Percentiles rank a stretch among this genome's conserved stretches.
These are phyloP conservation scores for Euzophera pinguis DNA, from an alignment of 2,888 invertebrate genomes.

Conservation along the genomic window DNA sequence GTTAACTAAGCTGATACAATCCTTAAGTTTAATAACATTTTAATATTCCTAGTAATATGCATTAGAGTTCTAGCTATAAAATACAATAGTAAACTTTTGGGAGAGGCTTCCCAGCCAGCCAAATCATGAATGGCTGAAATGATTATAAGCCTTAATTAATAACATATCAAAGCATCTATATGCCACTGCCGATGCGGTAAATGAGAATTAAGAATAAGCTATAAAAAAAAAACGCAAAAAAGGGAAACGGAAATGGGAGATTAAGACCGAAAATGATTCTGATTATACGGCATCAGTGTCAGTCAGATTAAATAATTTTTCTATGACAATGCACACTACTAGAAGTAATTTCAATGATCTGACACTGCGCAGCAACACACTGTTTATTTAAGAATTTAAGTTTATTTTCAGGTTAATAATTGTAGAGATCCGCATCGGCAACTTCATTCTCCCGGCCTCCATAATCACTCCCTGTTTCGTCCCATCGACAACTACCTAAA, in stretches of 20 bases:
- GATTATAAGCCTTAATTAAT: constrained; percentile 36
- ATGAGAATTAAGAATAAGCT: background rate
- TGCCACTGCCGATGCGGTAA: constrained; percentile 31
- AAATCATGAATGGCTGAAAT: constrained; percentile 40
- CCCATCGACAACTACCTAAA: constrained; percentile 60
- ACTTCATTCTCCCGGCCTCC: constrained; percentile 36
- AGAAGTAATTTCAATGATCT: too few species aligned
- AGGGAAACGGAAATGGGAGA: too few species aligned
- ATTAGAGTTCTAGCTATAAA: constrained; percentile 79
- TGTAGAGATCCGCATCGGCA: constrained; percentile 34
- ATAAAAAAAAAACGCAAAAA: background rate
- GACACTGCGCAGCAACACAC: too few species aligned
- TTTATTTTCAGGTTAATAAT: constrained; percentile 8
- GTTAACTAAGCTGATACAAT: constrained; percentile 80
- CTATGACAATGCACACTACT: too few species aligned
- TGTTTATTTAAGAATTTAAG: too few species aligned
- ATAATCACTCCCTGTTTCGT: constrained; percentile 62
- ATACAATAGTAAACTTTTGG: constrained; percentile 71
- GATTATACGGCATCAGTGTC: too few species aligned
- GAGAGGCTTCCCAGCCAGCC: constrained; percentile 52
- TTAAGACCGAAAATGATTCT: too few species aligned
- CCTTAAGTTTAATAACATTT: constrained; percentile 77
- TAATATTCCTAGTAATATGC: constrained; percentile 77
- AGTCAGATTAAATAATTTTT: too few species aligned
- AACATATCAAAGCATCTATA: constrained; percentile 28